Base-by-base conservation (phyloP, 2,113 vertebrate genomes). In the Micronycteris hirsuta region DNA sequence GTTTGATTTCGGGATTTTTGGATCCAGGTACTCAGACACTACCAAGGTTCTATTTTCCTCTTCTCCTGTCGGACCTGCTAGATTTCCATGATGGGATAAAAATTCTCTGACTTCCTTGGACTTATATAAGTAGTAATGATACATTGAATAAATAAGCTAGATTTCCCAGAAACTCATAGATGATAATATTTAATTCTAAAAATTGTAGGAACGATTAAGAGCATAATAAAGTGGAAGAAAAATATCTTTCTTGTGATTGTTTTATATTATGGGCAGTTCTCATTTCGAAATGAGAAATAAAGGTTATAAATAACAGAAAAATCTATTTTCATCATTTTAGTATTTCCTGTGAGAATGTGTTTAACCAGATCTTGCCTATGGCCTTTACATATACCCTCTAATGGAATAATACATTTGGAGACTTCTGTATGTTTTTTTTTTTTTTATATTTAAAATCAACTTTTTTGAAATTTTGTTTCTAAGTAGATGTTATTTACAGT, bases 401-500 rank as follows among this genome's bases (percentile, higher is more conserved):
- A 80, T 16, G 73, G 33, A 86, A 52, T 41, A 56, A 81, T 73
- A 76, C 20, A 61, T 45, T 52, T 14, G 3, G 0, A 0, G 54
- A 67, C 31, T 97, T 93, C 77, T 22, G 2, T 95, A 56, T 94
- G 61, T 14, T 26, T 88, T 9, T 19, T 56, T 56, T 56, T 22
- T 58, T 38, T 78, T 86, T 17, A 89, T 96, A 93, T 56, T 93
- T 93, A 97, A 97, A 98, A 96, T 3, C 9, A n/a, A 33, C 36
- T 11, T 94, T 33, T 68, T 80, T 87, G 80, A 98, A 97, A 95
- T 92, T 97, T 97, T 97, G 84, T 96, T 96, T 97, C 56, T 96
- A 93, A 83, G 70, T 86, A 96, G 83, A 88, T 94, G 93, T 95
- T 97, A 98, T 97, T 98, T 98, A 97, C 88, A 93, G 70, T 74